Evolutionary conservation across 2,113 vertebrate genomes (phyloP).

Genomic region (Zosterops lateralis): DNA sequence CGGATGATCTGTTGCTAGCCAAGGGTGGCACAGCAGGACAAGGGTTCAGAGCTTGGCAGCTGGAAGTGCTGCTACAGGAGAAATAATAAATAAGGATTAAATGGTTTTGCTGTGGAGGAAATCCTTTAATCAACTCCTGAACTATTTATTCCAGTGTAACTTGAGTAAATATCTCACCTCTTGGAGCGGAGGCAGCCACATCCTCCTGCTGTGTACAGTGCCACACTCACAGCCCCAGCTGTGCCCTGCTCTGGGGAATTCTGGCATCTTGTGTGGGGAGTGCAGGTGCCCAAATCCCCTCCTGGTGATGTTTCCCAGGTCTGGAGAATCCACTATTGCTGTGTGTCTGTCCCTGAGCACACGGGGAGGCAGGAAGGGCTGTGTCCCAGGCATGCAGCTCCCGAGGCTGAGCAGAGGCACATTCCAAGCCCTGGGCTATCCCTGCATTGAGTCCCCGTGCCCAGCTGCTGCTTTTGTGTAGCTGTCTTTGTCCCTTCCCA

Average conservation of each 20-base stretch:
- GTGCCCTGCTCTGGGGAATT: neutral
- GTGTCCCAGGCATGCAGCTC: accelerated
- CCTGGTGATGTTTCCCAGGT: accelerated
- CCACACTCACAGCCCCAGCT: accelerated
- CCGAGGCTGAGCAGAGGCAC: accelerated
- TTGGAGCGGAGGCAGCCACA: neutral
- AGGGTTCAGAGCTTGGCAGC: neutral
- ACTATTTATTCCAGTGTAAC: neutral
- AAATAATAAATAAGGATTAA: constrained; percentile 7
- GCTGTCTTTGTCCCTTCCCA: neutral
- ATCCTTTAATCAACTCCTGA: neutral
- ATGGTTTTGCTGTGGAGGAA: neutral
- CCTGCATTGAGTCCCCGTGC: neutral
- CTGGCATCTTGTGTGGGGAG: neutral
- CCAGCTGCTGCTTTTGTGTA: neutral
- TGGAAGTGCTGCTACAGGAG: neutral
- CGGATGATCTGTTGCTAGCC: neutral
- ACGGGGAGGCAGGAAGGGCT: neutral
- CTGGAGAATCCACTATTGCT: accelerated
- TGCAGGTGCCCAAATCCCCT: neutral
- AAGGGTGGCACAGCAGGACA: neutral
- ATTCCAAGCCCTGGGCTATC: neutral
- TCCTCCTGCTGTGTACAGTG: neutral
- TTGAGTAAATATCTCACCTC: neutral
- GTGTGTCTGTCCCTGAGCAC: neutral